A percentile compares a stretch with the other conserved stretches of the same genome.
Evolutionary conservation across 1,140 invertebrate species (phyloP).

Genomic region (Bombus terrestris): DNA sequence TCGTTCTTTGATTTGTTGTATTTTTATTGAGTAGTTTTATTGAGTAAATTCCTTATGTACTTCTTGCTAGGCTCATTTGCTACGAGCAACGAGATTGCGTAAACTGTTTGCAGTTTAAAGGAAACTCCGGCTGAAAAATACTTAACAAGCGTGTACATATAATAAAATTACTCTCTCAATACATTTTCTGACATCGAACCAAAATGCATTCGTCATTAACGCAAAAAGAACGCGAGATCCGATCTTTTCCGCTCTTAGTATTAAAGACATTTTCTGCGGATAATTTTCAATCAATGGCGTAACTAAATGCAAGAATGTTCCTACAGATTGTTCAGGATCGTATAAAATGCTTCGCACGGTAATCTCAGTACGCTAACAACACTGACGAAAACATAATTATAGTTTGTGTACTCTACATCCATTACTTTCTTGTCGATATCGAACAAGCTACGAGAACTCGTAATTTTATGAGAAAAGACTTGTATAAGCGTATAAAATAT

Average conservation of each 20-base stretch:
- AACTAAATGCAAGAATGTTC: slow-evolving; percentile 1
- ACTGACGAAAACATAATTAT: not conserved
- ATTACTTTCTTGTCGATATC: not conserved
- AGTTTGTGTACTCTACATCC: not conserved
- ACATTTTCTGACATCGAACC: not conserved
- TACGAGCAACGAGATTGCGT: not conserved
- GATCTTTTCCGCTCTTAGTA: not conserved
- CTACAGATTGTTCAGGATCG: not conserved
- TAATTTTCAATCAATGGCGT: slow-evolving; percentile 20
- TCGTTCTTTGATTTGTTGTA: not conserved
- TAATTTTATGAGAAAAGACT: not conserved
- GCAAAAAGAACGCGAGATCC: not conserved
- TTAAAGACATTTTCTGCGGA: not conserved
- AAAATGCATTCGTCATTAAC: not conserved
- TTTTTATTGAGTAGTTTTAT: not conserved
- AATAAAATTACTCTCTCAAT: not conserved
- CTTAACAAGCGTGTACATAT: not conserved
- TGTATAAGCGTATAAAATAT: not conserved
- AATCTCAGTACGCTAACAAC: not conserved
- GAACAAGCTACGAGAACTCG: not conserved
- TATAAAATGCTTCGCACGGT: not conserved
- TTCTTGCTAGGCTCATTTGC: not conserved
- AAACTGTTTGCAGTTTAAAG: not conserved
- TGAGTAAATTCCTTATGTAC: not conserved
- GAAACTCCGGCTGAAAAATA: not conserved